A percentile compares a stretch with the other conserved stretches of the same genome.
phyloP scores from a whole-genome alignment of 2,113 vertebrate genomes.

The Oreochromis spilurus region DNA sequence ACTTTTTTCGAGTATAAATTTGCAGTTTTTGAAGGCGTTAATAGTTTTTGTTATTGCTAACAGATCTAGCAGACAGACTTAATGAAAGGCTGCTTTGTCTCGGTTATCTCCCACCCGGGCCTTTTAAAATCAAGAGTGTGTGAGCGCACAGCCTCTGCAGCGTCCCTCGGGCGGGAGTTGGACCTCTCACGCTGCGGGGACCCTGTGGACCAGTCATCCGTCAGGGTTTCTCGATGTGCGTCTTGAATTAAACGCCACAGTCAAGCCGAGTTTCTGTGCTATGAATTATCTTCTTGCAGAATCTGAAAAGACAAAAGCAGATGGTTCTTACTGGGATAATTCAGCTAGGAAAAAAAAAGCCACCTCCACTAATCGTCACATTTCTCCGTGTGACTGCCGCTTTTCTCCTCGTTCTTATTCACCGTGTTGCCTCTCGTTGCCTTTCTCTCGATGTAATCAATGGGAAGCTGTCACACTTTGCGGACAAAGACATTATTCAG shows the following conservation, averaged over 20 bases:
- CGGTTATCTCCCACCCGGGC: conserved; percentile 29
- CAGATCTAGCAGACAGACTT: neutral
- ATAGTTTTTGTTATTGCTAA: neutral
- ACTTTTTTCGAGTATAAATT: neutral
- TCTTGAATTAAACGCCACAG: conserved; percentile 36
- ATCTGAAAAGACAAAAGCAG: conserved; percentile 77
- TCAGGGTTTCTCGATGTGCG: conserved; percentile 22
- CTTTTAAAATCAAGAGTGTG: conserved; percentile 23
- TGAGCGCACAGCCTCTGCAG: conserved; percentile 20
- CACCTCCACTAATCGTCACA: neutral
- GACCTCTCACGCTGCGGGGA: conserved; percentile 32
- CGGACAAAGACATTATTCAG: conserved; percentile 53
- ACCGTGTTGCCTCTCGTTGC: neutral
- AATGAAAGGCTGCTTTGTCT: conserved; percentile 32
- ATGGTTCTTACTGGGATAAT: conserved; percentile 18
- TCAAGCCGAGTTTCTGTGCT: conserved; percentile 37
- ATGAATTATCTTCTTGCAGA: conserved; percentile 86
- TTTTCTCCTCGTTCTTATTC: neutral
- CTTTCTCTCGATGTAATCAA: conserved; percentile 26
- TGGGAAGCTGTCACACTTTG: conserved; percentile 21
- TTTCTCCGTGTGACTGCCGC: neutral
- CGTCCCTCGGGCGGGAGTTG: conserved; percentile 13
- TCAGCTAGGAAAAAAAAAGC: neutral
- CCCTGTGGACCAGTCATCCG: conserved; percentile 9
- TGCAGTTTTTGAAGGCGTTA: neutral